phyloP scores from a whole-genome alignment of 1,140 invertebrate genomes.

The Papilio polyxenes region DNA sequence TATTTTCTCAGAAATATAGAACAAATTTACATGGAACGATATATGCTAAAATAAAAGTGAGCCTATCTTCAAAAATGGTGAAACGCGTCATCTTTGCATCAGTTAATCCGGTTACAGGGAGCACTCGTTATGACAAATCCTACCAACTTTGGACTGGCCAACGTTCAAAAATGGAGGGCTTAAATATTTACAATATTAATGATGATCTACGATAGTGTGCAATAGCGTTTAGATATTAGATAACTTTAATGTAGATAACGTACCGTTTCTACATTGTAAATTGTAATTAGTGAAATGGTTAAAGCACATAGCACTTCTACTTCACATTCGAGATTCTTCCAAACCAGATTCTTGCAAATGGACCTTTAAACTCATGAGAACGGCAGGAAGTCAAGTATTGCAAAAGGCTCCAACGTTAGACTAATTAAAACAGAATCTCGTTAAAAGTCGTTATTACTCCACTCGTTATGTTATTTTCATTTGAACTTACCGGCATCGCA shows the following conservation, averaged over 20 bases:
- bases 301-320: neutral
- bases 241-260: neutral
- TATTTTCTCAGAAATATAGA: no score
- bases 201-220: neutral
- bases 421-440: neutral
- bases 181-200: neutral
- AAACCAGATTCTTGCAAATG: neutral
- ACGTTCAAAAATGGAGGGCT: neutral
- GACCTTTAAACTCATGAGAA: neutral
- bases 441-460: no score
- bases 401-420: neutral
- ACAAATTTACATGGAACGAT: constrained; percentile 25
- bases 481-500: constrained; percentile 58
- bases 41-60: constrained; percentile 14
- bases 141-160: neutral
- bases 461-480: no score
- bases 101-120: neutral
- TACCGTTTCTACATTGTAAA: neutral
- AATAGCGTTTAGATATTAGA: constrained; percentile 1
- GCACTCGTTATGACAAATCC: constrained; percentile 17
- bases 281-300: neutral
- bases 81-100: constrained; percentile 8
- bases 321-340: neutral
- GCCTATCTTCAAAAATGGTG: constrained; percentile 22
- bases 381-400: neutral